Evolutionary conservation across 2,797 vertebrate genomes (phyloP), one percentile per base, ranked within the genome.

Genomic region (Tokudaia muenninki): DNA sequence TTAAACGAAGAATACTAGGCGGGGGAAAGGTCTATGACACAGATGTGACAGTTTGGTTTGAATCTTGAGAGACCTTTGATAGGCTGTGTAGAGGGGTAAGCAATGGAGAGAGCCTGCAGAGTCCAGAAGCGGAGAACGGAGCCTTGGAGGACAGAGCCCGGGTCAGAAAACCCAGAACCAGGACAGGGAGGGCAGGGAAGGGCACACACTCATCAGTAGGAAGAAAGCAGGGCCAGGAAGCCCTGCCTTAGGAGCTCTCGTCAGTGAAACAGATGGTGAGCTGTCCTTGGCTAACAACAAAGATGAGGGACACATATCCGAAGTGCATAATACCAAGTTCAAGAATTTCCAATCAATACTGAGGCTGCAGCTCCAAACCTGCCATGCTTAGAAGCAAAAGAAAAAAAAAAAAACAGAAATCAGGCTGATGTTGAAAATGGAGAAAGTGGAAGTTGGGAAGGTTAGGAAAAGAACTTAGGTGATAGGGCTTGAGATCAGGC

Each of bases 311-410:
- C 52, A 17, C 14, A 4, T 14, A 78, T 34, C 52, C 41, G 63
- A 95, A 47, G 90, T 59, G 47, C 52, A 7, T 47, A 90, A 91
- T 57, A 93, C 79, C 80, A 94, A 90, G 7, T 81, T 55, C 70
- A 81, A 92, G 52, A 90, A 29, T 86, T 10, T 72, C 59, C 74
- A n/a, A 47, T 95, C 74, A 87, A 89, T 72, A 91, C 79, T 80
- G 91, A 96, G 81, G 83, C 31, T 94, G 84, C 78, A 90, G 61
- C 88, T 86, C 61, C 87, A 41, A 94, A 78, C 44, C 0, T 74
- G 74, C 70, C 61, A 94, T 3, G n/a, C 22, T 91, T 41, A 65
- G 81, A 50, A 75, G n/a, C 77, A 26, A 78, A 81, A 63, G 50
- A 31, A 34, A 7, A 6, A 17, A 7, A 2, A 81, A 77, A 78